These are phyloP conservation scores for Onchidella celtica DNA, from an alignment of 2,888 invertebrate species.

Conservation along the genomic window DNA sequence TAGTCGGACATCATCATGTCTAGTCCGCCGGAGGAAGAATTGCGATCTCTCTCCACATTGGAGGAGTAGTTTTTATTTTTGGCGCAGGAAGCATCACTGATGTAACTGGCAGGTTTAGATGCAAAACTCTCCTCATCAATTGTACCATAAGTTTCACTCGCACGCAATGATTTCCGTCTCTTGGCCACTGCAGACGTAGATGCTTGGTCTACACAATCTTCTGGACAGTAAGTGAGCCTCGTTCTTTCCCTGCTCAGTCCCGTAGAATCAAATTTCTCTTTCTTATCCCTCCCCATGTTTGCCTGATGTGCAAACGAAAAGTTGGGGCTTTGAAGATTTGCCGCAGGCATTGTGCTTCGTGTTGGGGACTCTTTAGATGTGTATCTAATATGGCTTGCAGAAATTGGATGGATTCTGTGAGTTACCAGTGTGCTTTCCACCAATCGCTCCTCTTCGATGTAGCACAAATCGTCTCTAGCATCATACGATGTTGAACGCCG, in stretches of 20 bases:
- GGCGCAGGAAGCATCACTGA: background rate
- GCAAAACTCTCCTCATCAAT: background rate
- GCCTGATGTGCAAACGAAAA: too few relatives aligned
- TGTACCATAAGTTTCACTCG: background rate
- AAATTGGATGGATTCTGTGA: background rate
- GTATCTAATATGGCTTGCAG: background rate
- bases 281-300: too few relatives aligned
- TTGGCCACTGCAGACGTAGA: background rate
- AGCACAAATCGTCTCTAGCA: background rate
- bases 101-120: background rate
- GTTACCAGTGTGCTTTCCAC: background rate
- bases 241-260: background rate
- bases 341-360: background rate
- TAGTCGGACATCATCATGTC: slow-evolving; percentile 23
- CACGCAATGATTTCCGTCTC: too few relatives aligned
- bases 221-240: background rate
- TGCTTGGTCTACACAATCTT: background rate
- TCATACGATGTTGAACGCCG: background rate
- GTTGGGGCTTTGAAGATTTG: background rate
- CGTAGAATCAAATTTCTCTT: too few relatives aligned
- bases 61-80: slow-evolving; percentile 33
- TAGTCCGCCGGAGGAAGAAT: slow-evolving; percentile 30
- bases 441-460: background rate
- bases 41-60: slow-evolving; percentile 24
- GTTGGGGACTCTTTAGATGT: background rate